These are phyloP conservation scores for Miltochrista miniata DNA, from an alignment of 2,888 invertebrate genomes.

Conservation along the genomic window DNA sequence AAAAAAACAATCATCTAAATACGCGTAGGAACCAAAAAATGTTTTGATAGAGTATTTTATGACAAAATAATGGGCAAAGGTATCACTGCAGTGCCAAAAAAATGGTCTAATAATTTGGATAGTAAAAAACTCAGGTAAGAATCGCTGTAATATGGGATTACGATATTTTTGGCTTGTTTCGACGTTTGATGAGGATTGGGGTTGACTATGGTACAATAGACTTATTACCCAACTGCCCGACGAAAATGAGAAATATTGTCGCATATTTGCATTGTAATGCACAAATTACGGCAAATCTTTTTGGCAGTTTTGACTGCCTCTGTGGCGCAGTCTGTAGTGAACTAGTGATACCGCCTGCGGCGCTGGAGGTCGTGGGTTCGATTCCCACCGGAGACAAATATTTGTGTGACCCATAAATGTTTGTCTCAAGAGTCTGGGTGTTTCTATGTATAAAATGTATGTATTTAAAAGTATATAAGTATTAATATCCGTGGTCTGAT, in stretches of 20 bases:
- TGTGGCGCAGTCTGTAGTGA: no score
- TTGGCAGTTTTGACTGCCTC: no score
- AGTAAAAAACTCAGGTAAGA: slow-evolving; percentile 38
- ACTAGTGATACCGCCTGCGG: no score
- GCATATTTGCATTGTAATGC: not conserved
- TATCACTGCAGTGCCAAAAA: slow-evolving; percentile 33
- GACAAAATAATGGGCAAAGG: slow-evolving; percentile 66
- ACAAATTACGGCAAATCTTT: no score
- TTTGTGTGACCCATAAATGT: no score
- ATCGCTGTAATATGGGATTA: slow-evolving; percentile 50
- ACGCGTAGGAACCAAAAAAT: slow-evolving; percentile 32
- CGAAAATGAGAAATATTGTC: not conserved
- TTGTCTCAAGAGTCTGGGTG: no score
- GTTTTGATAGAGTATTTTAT: slow-evolving; percentile 69
- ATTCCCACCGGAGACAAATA: no score
- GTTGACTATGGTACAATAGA: not conserved
- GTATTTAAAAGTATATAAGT: no score
- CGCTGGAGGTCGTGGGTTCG: no score
- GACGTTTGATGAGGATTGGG: slow-evolving; percentile 1
- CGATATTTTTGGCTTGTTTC: slow-evolving; percentile 16
- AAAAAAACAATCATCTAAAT: slow-evolving; percentile 23
- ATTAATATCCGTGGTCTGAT: no score
- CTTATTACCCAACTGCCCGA: not conserved
- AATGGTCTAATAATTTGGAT: slow-evolving; percentile 37
- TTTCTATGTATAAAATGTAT: no score